phyloP scores from a whole-genome alignment of 2,113 vertebrate genomes.

The Montifringilla adamsi region DNA sequence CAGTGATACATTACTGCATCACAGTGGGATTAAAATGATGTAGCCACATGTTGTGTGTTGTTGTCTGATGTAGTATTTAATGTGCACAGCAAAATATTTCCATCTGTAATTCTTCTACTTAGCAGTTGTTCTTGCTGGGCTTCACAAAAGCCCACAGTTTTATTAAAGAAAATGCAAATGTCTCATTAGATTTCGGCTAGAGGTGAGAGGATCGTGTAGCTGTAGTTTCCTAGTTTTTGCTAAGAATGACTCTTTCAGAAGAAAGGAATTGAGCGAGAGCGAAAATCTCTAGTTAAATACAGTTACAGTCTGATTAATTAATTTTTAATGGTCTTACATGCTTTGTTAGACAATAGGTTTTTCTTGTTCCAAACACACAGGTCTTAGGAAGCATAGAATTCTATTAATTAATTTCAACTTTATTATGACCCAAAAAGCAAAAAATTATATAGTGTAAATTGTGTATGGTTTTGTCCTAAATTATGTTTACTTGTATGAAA shows the following conservation, averaged over 20 bases:
- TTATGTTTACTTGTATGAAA: too few species aligned
- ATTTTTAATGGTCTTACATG: not conserved
- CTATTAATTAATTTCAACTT: not conserved
- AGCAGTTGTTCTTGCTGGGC: not conserved
- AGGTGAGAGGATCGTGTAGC: not conserved
- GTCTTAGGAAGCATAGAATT: not conserved
- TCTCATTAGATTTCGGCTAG: not conserved
- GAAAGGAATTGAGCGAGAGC: not conserved
- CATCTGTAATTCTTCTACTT: not conserved
- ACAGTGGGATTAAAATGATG: not conserved
- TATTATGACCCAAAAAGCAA: not conserved
- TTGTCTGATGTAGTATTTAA: not conserved
- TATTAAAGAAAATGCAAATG: not conserved
- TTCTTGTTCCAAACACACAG: not conserved
- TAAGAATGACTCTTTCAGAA: not conserved
- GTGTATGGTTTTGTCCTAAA: not conserved
- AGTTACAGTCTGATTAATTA: not conserved
- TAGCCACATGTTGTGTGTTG: not conserved
- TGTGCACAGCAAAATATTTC: not conserved
- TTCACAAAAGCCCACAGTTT: not conserved
- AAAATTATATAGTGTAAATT: not conserved
- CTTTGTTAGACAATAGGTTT: not conserved
- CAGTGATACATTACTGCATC: not conserved
- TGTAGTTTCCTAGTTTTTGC: not conserved
- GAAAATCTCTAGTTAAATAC: not conserved